Evolutionary conservation across 1,140 invertebrate genomes (phyloP), one percentile per base, ranked within the genome.

Genomic region (Galendromus occidentalis): DNA sequence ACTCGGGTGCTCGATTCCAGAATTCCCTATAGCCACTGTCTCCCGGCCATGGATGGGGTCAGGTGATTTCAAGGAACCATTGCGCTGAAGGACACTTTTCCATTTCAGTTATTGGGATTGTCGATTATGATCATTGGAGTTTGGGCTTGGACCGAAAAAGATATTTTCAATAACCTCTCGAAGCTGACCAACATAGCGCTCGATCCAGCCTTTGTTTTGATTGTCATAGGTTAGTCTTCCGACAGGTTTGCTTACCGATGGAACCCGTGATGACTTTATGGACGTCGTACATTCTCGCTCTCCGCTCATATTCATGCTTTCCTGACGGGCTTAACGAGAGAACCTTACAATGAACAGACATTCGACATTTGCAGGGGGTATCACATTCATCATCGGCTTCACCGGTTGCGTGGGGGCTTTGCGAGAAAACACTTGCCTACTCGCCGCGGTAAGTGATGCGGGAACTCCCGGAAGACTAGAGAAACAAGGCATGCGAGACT

Each of bases 91-190:
- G 66, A 66, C 71, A 72, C 73, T 69, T 47, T 74, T 68, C 73
- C 68, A 82, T 82, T 71, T 39, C 78, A 91, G 90, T 79, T 93
- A 71, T 76, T 90, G 47, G 91, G 91, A 9, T 78, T 92, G 22
- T 80, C 84, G 30, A 84, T 95, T 67, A 79, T 91, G 72, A 87
- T 86, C 6, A 82, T 96, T 59, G 93, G 93, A 44, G 80, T 94
- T 63, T 97, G 92, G 93, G 91, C 92, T 59, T 95, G 91, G 89
- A 85, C 84, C 44, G 92, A 97, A 75, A 97, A 97, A 77, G 90
- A 96, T 73, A 93, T 88, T 68, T 92, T 96, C 74, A 88, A 85
- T 72, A 96, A 94, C 77, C 79, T 96, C 42, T 83, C 85, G 28
- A 82, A 86, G 69, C 79, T 94, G n/a, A 76, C 78, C 6, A 77